Evolutionary conservation across 2,888 invertebrate species (phyloP).

Genomic region (Noctua janthe): DNA sequence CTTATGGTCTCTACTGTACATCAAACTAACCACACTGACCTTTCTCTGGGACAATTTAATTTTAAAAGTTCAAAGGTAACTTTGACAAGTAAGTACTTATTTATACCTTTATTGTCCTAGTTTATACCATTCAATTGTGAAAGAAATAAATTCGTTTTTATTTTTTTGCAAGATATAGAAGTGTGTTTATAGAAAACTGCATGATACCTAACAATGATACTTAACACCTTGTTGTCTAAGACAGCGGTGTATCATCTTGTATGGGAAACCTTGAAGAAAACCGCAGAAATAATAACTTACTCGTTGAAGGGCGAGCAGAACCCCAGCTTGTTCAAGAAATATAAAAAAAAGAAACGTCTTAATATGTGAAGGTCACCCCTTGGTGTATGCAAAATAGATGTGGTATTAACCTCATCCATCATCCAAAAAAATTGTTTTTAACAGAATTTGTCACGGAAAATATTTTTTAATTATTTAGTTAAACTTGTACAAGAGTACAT

Average conservation of each 20-base stretch:
- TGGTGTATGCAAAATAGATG: background rate
- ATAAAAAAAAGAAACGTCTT: background rate
- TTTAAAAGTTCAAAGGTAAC: slow-evolving; percentile 19
- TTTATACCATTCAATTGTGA: background rate
- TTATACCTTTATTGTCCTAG: background rate
- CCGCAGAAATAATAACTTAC: background rate
- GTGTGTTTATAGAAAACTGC: background rate
- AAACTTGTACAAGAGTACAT: background rate
- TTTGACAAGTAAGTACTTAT: background rate
- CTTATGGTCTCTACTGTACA: no score
- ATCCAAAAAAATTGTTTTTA: background rate
- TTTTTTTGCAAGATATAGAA: background rate
- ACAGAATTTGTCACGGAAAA: no score
- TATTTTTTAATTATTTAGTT: background rate
- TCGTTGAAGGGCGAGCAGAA: background rate
- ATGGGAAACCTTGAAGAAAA: background rate
- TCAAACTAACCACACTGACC: slow-evolving; percentile 7
- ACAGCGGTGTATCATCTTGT: background rate
- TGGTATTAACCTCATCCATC: background rate
- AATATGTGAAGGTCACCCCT: background rate
- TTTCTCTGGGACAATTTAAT: slow-evolving; percentile 12
- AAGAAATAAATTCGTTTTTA: background rate
- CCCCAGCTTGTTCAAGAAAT: background rate
- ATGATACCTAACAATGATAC: background rate
- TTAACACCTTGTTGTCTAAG: background rate